These are phyloP conservation scores for Campylorhamphus procurvoides DNA, from an alignment of 2,113 vertebrate species.

Conservation along the genomic window DNA sequence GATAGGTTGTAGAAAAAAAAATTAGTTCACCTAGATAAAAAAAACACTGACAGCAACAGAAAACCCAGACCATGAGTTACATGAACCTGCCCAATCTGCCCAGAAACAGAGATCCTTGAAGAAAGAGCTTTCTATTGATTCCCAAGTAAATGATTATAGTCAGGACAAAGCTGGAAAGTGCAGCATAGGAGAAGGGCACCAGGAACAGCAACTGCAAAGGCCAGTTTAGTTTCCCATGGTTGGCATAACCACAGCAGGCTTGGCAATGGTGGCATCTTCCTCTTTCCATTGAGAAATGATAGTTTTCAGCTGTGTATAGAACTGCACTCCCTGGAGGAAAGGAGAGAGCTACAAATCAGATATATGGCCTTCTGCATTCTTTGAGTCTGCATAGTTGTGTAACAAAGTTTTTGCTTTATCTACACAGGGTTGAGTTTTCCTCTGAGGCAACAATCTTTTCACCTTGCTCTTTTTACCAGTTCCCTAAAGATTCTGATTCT, in stretches of 20 bases:
- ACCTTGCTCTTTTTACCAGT: background rate
- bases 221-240: conserved; percentile 90
- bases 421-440: background rate
- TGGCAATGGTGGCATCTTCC: conserved; percentile 89
- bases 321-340: conserved; percentile 87
- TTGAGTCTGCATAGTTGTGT: background rate
- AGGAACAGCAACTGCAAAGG: conserved; percentile 11
- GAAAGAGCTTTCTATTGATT: conserved; percentile 28
- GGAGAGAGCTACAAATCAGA: background rate
- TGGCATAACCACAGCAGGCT: conserved; percentile 93
- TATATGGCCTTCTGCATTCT: background rate
- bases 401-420: background rate
- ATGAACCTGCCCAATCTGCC: background rate
- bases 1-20: background rate
- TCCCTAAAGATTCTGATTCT: background rate
- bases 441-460: background rate
- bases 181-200: conserved; percentile 21
- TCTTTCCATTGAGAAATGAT: conserved; percentile 97
- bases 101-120: background rate
- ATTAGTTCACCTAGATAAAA: background rate
- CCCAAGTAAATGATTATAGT: background rate
- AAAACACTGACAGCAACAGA: background rate
- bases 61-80: conserved; percentile 14
- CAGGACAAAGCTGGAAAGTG: conserved; percentile 34
- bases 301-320: conserved; percentile 97